Evolutionary conservation across 2,888 invertebrate species (phyloP).

Genomic region (Pammene fasciana): DNA sequence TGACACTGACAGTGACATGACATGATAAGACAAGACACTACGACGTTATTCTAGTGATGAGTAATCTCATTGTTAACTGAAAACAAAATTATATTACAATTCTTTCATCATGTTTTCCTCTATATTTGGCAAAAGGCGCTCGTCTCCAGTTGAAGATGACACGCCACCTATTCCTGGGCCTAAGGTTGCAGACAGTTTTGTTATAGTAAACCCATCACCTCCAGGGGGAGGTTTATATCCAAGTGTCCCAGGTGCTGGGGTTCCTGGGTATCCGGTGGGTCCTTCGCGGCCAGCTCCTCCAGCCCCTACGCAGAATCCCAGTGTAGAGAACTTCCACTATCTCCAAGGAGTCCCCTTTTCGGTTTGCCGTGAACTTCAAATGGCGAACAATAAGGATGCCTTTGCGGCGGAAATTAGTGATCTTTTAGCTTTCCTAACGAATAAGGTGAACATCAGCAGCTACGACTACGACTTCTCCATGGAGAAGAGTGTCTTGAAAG

Average conservation of each 20-base stretch:
- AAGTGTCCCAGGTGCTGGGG: constrained; percentile 56
- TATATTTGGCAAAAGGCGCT: constrained; percentile 74
- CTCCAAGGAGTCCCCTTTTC: constrained; percentile 83
- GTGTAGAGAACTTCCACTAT: constrained; percentile 72
- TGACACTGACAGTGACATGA: not conserved
- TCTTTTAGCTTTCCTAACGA: constrained; percentile 78
- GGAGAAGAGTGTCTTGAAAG: constrained; percentile 82
- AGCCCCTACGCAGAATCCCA: constrained; percentile 53
- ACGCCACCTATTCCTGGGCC: constrained; percentile 76
- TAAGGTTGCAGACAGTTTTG: constrained; percentile 70
- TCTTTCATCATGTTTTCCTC: constrained; percentile 71
- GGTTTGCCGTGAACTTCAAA: constrained; percentile 74
- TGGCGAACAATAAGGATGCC: constrained; percentile 74
- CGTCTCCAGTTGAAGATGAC: constrained; percentile 76
- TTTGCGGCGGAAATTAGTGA: constrained; percentile 79
- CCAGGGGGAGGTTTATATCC: constrained; percentile 67
- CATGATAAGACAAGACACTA: not conserved
- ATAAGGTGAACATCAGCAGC: constrained; percentile 69
- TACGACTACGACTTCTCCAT: constrained; percentile 80
- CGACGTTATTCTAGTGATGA: constrained; percentile 27
- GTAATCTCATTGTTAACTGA: constrained; percentile 32
- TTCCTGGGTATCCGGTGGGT: constrained; percentile 47
- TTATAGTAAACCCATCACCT: constrained; percentile 65
- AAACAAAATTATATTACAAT: constrained; percentile 26
- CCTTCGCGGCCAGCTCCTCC: constrained; percentile 68